phyloP scores from a whole-genome alignment of 1,140 invertebrate species.

The Plectrocnemia conspersa region DNA sequence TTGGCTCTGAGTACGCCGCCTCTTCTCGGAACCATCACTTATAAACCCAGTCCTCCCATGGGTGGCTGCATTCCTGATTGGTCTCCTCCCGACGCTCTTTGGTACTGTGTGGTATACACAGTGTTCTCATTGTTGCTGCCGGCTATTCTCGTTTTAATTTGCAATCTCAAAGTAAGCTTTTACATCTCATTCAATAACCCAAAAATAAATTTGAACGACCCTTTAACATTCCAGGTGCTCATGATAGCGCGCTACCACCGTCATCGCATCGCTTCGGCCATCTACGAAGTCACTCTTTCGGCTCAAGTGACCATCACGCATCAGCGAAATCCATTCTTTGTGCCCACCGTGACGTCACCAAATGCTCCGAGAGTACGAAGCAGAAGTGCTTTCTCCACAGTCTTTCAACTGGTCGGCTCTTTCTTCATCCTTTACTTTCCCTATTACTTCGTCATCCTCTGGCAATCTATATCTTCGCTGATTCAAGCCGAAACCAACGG shows the following conservation, averaged over 20 bases:
- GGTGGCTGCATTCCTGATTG: conserved; percentile 64
- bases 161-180: conserved; percentile 60
- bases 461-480: conserved; percentile 54
- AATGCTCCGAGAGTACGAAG: conserved; percentile 55
- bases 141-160: conserved; percentile 62
- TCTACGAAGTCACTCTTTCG: conserved; percentile 77
- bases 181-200: not conserved
- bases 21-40: conserved; percentile 48
- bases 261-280: conserved; percentile 76
- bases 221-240: conserved; percentile 53
- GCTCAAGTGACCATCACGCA: conserved; percentile 80
- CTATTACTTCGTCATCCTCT: conserved; percentile 67
- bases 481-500: conserved; percentile 31
- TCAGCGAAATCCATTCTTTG: conserved; percentile 69
- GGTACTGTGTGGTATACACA: conserved; percentile 62
- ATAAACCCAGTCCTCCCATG: conserved; percentile 53
- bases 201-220: not conserved
- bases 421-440: conserved; percentile 68
- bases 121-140: conserved; percentile 63
- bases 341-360: conserved; percentile 55
- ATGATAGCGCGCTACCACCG: conserved; percentile 76
- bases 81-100: conserved; percentile 50
- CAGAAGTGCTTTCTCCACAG: conserved; percentile 63
- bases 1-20: conserved; percentile 43
- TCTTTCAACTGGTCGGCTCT: conserved; percentile 67